Conservation (phyloP, 2,888 invertebrate genomes). For the Diplolepis rosae region DNA sequence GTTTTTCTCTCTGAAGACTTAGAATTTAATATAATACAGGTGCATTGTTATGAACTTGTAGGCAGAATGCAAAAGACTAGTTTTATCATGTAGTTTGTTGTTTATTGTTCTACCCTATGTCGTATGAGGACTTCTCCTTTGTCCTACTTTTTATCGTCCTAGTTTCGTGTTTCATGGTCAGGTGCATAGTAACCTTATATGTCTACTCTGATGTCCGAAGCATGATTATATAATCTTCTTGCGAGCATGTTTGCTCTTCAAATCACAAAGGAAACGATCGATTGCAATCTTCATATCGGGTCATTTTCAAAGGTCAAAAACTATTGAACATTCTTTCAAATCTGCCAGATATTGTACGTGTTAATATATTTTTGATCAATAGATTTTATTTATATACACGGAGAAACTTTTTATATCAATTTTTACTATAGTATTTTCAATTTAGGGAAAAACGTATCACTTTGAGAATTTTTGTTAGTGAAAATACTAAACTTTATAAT, state of each 20-base stretch:
- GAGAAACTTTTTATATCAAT: too few species aligned
- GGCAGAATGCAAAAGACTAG: not conserved
- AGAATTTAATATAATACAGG: too few species aligned
- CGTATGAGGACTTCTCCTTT: conserved; percentile 1
- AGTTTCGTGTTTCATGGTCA: conserved; percentile 26
- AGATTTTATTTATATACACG: too few species aligned
- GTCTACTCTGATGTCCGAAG: conserved; percentile 16
- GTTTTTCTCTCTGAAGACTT: too few species aligned
- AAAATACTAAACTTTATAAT: too few species aligned
- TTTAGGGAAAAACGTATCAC: too few species aligned
- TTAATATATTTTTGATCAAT: too few species aligned
- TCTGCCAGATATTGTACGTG: not conserved
- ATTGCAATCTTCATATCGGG: not conserved
- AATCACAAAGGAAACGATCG: conserved; percentile 11
- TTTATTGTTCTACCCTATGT: not conserved
- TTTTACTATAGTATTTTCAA: too few species aligned
- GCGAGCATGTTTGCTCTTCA: conserved; percentile 7
- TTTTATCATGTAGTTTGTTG: not conserved
- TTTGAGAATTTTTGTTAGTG: too few species aligned
- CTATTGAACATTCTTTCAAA: not conserved
- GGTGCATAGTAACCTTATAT: conserved; percentile 26
- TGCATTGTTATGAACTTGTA: too few species aligned
- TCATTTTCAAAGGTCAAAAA: not conserved
- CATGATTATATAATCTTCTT: conserved; percentile 1
- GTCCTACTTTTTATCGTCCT: conserved; percentile 14